phyloP scores from a whole-genome alignment of 2,113 vertebrate genomes.

The Oncorhynchus tshawytscha region DNA sequence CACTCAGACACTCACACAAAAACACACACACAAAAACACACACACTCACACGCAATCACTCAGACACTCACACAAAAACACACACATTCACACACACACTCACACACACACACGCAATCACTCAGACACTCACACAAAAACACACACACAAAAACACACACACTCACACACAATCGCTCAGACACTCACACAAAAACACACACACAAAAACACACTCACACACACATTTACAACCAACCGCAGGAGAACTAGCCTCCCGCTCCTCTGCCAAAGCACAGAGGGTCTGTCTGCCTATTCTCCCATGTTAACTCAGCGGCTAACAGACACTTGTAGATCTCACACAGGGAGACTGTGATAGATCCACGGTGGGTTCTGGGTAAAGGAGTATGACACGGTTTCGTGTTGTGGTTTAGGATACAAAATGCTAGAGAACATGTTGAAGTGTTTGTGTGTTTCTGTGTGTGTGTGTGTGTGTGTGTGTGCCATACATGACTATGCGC shows the following conservation, averaged over 20 bases:
- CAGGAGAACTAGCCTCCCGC: neutral
- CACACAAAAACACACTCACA: too few relatives aligned
- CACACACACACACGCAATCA: too few relatives aligned
- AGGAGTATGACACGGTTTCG: conserved; percentile 35
- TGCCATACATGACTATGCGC: too few relatives aligned
- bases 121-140: neutral
- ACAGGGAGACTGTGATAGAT: conserved; percentile 24
- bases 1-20: too few relatives aligned
- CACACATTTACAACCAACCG: neutral
- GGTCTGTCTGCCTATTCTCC: conserved; percentile 31
- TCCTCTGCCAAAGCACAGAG: conserved; percentile 34
- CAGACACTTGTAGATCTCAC: conserved; percentile 40
- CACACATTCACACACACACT: too few relatives aligned
- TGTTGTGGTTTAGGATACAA: conserved; percentile 32
- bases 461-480: too few relatives aligned
- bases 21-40: too few relatives aligned
- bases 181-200: neutral
- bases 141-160: too few relatives aligned
- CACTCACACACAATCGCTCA: neutral
- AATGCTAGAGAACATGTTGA: neutral
- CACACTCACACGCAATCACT: neutral
- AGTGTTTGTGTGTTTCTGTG: too few relatives aligned
- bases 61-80: too few relatives aligned
- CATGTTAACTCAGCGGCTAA: conserved; percentile 21
- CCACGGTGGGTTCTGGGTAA: conserved; percentile 19